Percentiles rank a stretch among this genome's conserved stretches.
phyloP scores from a whole-genome alignment of 2,888 invertebrate genomes.

The Ecdyonurus torrentis region DNA sequence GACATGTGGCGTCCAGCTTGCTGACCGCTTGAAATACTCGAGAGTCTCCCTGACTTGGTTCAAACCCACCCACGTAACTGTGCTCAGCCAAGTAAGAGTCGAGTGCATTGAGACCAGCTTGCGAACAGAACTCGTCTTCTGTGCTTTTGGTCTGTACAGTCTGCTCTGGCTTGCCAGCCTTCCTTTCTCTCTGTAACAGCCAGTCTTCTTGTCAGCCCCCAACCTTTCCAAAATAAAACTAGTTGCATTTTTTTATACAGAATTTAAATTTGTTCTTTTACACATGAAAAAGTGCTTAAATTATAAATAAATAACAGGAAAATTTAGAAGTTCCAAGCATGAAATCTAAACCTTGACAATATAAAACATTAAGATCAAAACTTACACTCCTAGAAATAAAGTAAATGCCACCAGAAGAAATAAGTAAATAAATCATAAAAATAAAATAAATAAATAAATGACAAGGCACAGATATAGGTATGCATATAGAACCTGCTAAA shows the following conservation, averaged over 20 bases:
- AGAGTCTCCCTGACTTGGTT: conserved; percentile 15
- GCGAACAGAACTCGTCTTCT: conserved; percentile 6
- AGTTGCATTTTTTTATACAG: no score
- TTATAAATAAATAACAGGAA: not conserved
- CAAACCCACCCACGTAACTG: conserved; percentile 17
- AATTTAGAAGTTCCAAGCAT: not conserved
- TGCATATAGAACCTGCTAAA: no score
- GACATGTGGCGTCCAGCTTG: conserved; percentile 9
- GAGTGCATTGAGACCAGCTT: conserved; percentile 8
- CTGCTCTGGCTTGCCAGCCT: not conserved
- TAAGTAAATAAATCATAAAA: no score
- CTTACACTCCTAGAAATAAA: not conserved
- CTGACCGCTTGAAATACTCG: conserved; percentile 13
- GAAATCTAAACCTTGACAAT: not conserved
- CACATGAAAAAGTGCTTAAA: no score
- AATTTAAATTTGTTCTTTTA: no score
- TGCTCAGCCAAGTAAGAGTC: conserved; percentile 15
- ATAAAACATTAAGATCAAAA: not conserved
- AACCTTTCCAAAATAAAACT: no score
- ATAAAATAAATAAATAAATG: no score
- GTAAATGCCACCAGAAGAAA: no score
- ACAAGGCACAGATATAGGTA: no score
- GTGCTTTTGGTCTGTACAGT: conserved; percentile 5
- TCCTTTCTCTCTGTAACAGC: conserved; percentile 7
- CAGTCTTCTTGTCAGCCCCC: no score